Conservation (phyloP, 1,140 invertebrate species). For the Eufriesea mexicana region DNA sequence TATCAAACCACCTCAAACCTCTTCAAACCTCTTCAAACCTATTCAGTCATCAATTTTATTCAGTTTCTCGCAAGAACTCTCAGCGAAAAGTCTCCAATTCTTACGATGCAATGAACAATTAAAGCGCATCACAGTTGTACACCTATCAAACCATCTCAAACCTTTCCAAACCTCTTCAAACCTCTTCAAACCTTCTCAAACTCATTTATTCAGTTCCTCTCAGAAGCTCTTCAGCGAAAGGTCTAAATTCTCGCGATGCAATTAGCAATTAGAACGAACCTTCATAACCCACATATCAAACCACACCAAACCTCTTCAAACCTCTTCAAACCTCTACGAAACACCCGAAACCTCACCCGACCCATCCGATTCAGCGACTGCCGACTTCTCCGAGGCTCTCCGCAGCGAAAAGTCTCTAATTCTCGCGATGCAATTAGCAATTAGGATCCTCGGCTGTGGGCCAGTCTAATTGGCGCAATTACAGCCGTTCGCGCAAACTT, state of each 20-base stretch:
- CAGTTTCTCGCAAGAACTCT: too few species aligned
- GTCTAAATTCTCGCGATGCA: too few species aligned
- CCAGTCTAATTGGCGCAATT: slow-evolving; percentile 54
- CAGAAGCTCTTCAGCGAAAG: too few species aligned
- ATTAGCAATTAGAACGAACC: neutral
- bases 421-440: slow-evolving; percentile 22
- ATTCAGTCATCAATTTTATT: too few species aligned
- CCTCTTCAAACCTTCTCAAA: neutral
- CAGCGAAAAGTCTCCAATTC: too few species aligned
- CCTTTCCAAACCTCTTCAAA: neutral
- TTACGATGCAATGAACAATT: too few species aligned
- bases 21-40: neutral
- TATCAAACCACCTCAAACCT: neutral
- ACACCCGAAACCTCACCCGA: too few species aligned
- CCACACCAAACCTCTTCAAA: neutral
- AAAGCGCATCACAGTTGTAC: too few species aligned
- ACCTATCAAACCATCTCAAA: neutral
- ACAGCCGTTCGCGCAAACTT: slow-evolving; percentile 52
- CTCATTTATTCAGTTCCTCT: too few species aligned
- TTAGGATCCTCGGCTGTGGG: slow-evolving; percentile 39
- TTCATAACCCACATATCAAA: neutral
- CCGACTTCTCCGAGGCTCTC: too few species aligned
- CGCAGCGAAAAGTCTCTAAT: neutral
- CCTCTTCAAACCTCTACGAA: neutral
- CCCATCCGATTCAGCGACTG: too few species aligned